These are phyloP conservation scores for Nanorana parkeri DNA, from an alignment of 2,113 vertebrate species.

Conservation along the genomic window DNA sequence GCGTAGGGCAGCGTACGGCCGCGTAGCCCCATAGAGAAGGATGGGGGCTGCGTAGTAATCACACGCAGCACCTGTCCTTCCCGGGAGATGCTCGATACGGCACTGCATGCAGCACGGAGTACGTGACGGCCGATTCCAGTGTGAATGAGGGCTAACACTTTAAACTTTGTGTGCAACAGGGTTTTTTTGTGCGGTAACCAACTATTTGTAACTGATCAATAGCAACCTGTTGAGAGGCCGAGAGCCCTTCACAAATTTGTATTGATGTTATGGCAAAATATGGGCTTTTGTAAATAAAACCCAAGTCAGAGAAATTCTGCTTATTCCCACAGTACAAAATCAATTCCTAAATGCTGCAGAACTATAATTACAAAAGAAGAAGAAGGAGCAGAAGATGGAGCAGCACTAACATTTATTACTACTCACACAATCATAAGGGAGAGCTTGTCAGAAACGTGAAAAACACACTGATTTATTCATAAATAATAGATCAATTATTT, in stretches of 20 bases:
- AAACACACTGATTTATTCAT: slow-evolving; percentile 10
- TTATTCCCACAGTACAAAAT: neutral
- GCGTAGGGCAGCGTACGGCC: no score
- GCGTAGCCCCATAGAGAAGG: no score
- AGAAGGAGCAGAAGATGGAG: neutral
- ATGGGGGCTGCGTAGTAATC: no score
- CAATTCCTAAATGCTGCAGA: neutral
- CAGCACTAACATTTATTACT: neutral
- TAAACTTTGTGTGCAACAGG: slow-evolving; percentile 64
- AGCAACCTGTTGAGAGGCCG: slow-evolving; percentile 57
- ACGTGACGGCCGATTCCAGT: no score
- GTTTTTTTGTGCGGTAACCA: slow-evolving; percentile 65
- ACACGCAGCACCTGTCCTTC: no score
- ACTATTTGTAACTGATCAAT: slow-evolving; percentile 65
- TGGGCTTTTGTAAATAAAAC: neutral
- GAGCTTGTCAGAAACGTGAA: neutral
- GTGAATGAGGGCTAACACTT: no score
- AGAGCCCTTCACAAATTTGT: slow-evolving; percentile 50
- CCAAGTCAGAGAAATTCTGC: neutral
- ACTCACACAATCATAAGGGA: neutral
- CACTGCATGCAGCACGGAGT: no score
- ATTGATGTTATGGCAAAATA: neutral
- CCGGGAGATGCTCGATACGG: no score
- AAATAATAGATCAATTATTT: slow-evolving; percentile 24
- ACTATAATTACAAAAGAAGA: neutral